Evolutionary conservation across 2,113 vertebrate genomes (phyloP).

Genomic region (Indicator maculatus): DNA sequence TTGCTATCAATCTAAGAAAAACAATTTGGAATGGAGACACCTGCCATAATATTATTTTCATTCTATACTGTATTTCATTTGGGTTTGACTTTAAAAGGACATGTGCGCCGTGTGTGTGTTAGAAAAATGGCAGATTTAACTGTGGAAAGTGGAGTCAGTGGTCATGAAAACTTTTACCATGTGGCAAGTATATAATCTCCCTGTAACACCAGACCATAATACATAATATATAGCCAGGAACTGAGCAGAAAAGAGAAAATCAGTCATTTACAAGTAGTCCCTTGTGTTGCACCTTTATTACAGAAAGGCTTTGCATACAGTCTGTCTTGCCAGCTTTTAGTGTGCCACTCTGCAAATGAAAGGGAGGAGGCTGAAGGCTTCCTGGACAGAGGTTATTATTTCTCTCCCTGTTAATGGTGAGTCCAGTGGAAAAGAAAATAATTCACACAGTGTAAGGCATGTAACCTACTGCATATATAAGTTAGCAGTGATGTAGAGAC

Average conservation of each 20-base stretch:
- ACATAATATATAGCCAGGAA: background rate
- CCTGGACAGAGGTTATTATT: background rate
- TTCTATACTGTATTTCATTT: conserved; percentile 26
- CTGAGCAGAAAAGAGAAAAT: conserved; percentile 49
- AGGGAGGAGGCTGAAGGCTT: background rate
- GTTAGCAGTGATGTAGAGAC: background rate
- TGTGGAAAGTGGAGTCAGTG: conserved; percentile 19
- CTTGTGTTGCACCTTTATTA: conserved; percentile 27
- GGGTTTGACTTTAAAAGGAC: conserved; percentile 14
- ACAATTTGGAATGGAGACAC: conserved; percentile 20
- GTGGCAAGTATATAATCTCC: conserved; percentile 28
- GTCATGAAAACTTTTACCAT: conserved; percentile 50
- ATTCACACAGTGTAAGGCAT: background rate
- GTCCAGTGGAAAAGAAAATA: background rate
- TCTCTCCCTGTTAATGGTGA: background rate
- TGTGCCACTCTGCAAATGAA: conserved; percentile 9
- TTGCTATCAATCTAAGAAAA: conserved; percentile 35
- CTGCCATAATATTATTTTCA: conserved; percentile 48
- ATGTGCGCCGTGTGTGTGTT: background rate
- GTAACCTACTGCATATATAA: background rate
- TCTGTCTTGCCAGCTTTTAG: background rate
- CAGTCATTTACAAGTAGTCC: conserved; percentile 33
- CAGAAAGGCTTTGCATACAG: background rate
- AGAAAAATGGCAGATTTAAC: background rate
- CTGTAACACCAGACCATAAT: conserved; percentile 28